Evolutionary conservation across 2,888 invertebrate species (phyloP).

Genomic region (Zele albiditarsus): DNA sequence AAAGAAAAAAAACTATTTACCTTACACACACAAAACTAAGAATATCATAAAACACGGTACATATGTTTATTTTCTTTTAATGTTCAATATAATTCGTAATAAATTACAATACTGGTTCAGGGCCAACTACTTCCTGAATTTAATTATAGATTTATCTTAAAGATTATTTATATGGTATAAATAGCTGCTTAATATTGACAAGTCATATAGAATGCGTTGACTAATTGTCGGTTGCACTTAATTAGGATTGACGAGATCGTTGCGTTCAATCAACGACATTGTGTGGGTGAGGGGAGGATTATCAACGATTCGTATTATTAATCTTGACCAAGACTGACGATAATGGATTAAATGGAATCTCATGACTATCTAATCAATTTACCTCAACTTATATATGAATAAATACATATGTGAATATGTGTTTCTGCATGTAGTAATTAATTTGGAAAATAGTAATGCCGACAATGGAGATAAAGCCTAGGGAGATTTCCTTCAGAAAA

Average conservation of each 20-base stretch:
- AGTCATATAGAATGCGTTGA: neutral
- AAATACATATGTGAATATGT: neutral
- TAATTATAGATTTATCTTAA: conserved; percentile 15
- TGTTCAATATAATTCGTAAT: conserved; percentile 17
- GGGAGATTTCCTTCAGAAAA: neutral
- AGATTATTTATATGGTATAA: neutral
- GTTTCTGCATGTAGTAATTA: neutral
- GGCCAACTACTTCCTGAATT: conserved; percentile 25
- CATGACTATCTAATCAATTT: neutral
- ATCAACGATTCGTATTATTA: neutral
- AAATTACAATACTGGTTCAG: conserved; percentile 32
- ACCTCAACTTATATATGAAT: neutral
- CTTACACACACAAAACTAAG: neutral
- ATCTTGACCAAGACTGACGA: neutral
- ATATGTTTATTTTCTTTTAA: neutral
- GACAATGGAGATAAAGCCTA: neutral
- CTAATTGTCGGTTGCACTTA: neutral
- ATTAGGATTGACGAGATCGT: conserved; percentile 13
- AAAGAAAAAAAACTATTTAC: neutral
- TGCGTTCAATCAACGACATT: neutral
- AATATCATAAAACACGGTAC: neutral
- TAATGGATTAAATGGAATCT: neutral
- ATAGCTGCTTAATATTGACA: neutral
- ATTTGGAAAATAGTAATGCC: neutral
- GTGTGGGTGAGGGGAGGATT: neutral